Evolutionary conservation across 2,797 vertebrate genomes (phyloP), one percentile per base, ranked within the genome.

Genomic region (Anabacerthia variegaticeps): DNA sequence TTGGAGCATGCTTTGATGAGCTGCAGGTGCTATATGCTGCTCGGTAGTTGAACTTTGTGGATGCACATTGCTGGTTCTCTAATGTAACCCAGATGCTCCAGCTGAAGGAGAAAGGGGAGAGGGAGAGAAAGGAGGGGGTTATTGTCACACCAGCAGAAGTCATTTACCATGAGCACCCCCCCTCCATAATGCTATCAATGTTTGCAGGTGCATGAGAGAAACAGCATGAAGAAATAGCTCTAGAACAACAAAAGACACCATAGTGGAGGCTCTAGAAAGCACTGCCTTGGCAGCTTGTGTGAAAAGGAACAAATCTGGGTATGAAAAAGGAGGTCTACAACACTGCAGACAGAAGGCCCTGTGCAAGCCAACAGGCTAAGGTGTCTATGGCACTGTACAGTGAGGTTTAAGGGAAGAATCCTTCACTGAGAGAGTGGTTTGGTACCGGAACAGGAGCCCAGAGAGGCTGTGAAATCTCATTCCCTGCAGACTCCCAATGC

Each of bases 161-260:
- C 24, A 30, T 9, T 30, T 82, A 43, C 27, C 8, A 22, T 20
- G 14, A 71, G 27, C 13, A 12, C 10, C 30, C 18, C 23, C 2
- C 17, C 20, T 20, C 43, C 43, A 44, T 24, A 62, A 6, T 0
- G 1, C 17, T 80, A 4, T 51, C 1, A 0, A 7, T 51, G 28
- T 58, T 78, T 74, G 48, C 14, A 37, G 30, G 15, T 48, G 16
- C 32, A 30, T 34, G 54, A 58, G 24, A 79, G 34, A 36, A 92
- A 17, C 19, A 46, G 11, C 28, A 16, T 17, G 55, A 79, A 80
- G 36, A 58, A 81, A 46, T 20, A 59, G 6, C 4, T 1, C 77
- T 63, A 49, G 18, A 75, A 28, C 12, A 65, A 9, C 6, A 28
- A n/a, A 28, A 19, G 41, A 21, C 34, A 49, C 11, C 2, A 1